Base-by-base conservation (phyloP, 2,113 vertebrate genomes). In the Montifringilla adamsi region DNA sequence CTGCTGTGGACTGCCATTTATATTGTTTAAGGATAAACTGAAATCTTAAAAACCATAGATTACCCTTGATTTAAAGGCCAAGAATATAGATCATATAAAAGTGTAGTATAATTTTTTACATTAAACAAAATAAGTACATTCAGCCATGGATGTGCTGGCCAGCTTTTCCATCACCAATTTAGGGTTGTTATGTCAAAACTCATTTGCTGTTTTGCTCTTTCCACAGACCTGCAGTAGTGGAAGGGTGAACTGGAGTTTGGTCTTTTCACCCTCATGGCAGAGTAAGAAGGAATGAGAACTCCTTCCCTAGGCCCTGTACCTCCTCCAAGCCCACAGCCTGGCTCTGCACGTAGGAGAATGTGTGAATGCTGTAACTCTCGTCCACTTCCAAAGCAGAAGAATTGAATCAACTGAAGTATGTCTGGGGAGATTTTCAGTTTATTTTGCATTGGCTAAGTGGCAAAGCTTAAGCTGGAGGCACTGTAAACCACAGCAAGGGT, bases 1-100 rank as follows among this genome's bases (percentile, higher is more conserved):
- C 55, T 89, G 55, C 52, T 93, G 11, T 52, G 44, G 31, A 30
- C 20, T 78, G 75, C 39, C 49, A 68, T 95, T 93, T 91, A 31
- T 89, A 88, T 66, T 63, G 13, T 80, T 90, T 74, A 74, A 87
- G 49, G 35, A 49, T 41, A 89, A 86, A 84, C 24, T 58, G 81
- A 92, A 87, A 69, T 88, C 23, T 56, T 79, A 58, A 41, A 94
- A 87, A 39, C 46, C 7, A 15, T 30, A 47, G 39, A 72, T 89
- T 91, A 46, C 74, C 24, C 39, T 81, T 75, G 18, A 69, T 92
- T 87, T 88, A 88, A 93, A 91, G 78, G 80, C 52, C 81, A 90
- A 83, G 46, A 77, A 67, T 79, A 90, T 76, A 92, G 73, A 69
- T 73, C 21, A 41, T 13, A 41, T 47, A 35, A 19, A 81, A 63